Base-by-base conservation (phyloP, 2,797 vertebrate species). In the Discoglossus pictus region DNA sequence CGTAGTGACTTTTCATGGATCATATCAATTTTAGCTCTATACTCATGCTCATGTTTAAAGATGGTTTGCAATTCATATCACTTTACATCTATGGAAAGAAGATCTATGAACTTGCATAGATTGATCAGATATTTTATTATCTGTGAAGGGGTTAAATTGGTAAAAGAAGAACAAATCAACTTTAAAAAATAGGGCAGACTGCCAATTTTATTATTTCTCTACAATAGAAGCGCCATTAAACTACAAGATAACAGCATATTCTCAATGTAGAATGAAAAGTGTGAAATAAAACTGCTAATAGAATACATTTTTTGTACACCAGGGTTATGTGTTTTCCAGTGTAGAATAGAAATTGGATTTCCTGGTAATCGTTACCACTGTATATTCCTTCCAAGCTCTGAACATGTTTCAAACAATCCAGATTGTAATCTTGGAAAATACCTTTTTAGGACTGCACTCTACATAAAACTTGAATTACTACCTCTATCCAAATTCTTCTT, bases 341-440 rank as follows among this genome's bases (percentile, higher is more conserved):
- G 44, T 63, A 51, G 36, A 58, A 38, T 50, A 58, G 61, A 71
- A 71, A 71, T 71, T 71, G 68, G 55, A 71, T 71, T 71, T 71
- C 46, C 34, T 51, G 21, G 60, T 18, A 24, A 59, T 25, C 44
- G 36, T 64, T 53, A 27, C 31, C 38, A 50, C 36, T 58, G 68
- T 64, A 71, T 71, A 71, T 71, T 64, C 52, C 38, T 39, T 31
- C 44, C 25, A 20, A 18, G 53, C 36, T 38, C 50, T 18, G 36
- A 71, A 53, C 34, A 44, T 38, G 68, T 63, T 64, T 64, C 61
- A 71, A 17, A 59, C 53, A 64, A 47, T 58, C 44, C 68, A 58
- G 61, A 71, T 63, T 51, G 52, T 36, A 70, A 64, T 71, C 68
- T 71, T 44, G 15, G 36, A 51, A 58, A 38, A 38, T 48, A 40